Evolutionary conservation across 2,113 vertebrate genomes (phyloP).

Genomic region (Phodopus roborovskii): DNA sequence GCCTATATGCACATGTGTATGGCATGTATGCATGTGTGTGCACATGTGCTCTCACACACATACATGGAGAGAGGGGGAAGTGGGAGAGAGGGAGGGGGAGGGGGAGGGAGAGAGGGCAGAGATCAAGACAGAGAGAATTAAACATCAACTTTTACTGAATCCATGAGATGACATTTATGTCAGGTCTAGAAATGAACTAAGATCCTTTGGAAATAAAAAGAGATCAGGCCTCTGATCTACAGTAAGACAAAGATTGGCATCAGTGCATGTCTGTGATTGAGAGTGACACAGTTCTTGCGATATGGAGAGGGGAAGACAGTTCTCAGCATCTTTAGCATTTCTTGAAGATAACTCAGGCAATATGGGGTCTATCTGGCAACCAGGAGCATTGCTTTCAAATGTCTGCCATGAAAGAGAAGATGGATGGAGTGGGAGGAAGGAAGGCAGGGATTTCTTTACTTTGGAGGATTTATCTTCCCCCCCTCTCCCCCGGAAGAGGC

Average conservation of each 20-base stretch:
- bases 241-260: background rate
- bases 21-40: background rate
- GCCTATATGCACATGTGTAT: background rate
- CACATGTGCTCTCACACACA: background rate
- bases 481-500: background rate
- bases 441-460: background rate
- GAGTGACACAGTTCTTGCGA: background rate
- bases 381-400: background rate
- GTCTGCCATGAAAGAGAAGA: background rate
- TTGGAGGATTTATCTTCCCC: background rate
- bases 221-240: background rate
- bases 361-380: background rate
- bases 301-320: background rate
- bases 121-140: background rate
- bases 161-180: background rate
- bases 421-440: background rate
- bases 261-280: background rate
- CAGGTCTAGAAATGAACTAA: background rate
- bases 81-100: background rate
- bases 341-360: background rate
- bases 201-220: background rate
- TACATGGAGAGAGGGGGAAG: background rate
- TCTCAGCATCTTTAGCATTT: background rate
- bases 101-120: too few relatives aligned
- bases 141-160: background rate